phyloP scores from a whole-genome alignment of 2,797 vertebrate species.

The Premnoplex brunnescens region DNA sequence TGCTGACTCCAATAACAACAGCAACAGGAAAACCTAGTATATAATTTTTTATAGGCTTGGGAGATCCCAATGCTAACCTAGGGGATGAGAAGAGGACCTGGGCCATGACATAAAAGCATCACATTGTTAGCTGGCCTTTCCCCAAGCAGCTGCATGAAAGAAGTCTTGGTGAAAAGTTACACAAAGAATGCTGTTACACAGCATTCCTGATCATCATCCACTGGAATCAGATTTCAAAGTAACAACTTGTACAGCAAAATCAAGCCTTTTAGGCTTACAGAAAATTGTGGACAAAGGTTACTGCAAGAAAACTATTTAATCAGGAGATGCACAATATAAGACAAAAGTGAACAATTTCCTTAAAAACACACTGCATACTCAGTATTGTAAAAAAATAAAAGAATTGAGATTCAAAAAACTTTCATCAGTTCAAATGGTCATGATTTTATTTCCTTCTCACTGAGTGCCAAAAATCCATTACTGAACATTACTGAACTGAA shows the following conservation, averaged over 20 bases:
- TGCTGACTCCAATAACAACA: constrained; percentile 6
- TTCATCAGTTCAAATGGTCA: not conserved
- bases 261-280: not conserved
- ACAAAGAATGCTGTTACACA: constrained; percentile 74
- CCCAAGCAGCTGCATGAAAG: constrained; percentile 71
- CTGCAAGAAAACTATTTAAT: not conserved
- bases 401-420: not conserved
- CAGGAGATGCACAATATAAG: not conserved
- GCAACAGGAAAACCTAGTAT: not conserved
- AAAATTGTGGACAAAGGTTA: constrained; percentile 13
- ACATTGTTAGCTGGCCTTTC: constrained; percentile 62
- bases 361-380: not conserved
- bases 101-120: constrained; percentile 53
- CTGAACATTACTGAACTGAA: not conserved
- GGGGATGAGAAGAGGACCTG: not conserved
- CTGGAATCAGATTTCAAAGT: constrained; percentile 73
- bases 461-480: not conserved
- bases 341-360: not conserved
- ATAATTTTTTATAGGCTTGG: constrained; percentile 36
- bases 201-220: constrained; percentile 73
- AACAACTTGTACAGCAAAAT: constrained; percentile 31
- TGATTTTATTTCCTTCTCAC: not conserved
- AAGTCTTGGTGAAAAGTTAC: constrained; percentile 71
- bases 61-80: constrained; percentile 11
- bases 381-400: not conserved